Conservation (phyloP, 2,888 invertebrate genomes). For the Balanococcus diminutus region DNA sequence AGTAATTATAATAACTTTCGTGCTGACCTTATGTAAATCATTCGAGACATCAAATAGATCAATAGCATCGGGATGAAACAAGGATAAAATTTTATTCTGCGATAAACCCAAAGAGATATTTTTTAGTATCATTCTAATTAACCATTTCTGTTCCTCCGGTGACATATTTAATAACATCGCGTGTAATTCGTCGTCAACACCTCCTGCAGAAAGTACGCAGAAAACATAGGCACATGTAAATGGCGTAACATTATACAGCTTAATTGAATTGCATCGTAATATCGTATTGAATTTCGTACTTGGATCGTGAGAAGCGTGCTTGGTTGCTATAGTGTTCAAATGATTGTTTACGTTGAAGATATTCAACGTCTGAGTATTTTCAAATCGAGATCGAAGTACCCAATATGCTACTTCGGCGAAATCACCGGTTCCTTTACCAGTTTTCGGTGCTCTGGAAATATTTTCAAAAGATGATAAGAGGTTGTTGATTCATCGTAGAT, state of each 20-base stretch:
- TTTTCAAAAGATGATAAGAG: constrained; percentile 24
- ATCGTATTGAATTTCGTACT: constrained; percentile 61
- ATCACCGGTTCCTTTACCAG: constrained; percentile 68
- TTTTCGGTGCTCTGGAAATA: constrained; percentile 64
- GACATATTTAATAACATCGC: constrained; percentile 72
- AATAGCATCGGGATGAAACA: constrained; percentile 81
- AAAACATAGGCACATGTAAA: too few species aligned
- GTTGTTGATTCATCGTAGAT: background rate
- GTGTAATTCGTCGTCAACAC: constrained; percentile 70
- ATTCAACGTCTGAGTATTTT: constrained; percentile 65
- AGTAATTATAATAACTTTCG: background rate
- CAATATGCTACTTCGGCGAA: constrained; percentile 81
- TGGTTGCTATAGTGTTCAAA: constrained; percentile 76
- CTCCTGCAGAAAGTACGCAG: constrained; percentile 60
- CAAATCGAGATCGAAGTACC: constrained; percentile 68
- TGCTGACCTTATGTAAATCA: constrained; percentile 70
- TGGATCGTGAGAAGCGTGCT: constrained; percentile 69
- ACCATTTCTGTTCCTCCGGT: constrained; percentile 85
- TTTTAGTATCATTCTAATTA: constrained; percentile 85
- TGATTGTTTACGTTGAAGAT: constrained; percentile 75
- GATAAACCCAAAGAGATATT: constrained; percentile 80
- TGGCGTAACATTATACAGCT: background rate
- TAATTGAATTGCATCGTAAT: background rate
- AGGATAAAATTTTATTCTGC: constrained; percentile 70
- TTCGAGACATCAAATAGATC: constrained; percentile 75